A percentile compares a stretch with the other conserved stretches of the same genome.
These are phyloP conservation scores for Pygocentrus nattereri DNA, from an alignment of 2,797 vertebrate species.

Conservation along the genomic window DNA sequence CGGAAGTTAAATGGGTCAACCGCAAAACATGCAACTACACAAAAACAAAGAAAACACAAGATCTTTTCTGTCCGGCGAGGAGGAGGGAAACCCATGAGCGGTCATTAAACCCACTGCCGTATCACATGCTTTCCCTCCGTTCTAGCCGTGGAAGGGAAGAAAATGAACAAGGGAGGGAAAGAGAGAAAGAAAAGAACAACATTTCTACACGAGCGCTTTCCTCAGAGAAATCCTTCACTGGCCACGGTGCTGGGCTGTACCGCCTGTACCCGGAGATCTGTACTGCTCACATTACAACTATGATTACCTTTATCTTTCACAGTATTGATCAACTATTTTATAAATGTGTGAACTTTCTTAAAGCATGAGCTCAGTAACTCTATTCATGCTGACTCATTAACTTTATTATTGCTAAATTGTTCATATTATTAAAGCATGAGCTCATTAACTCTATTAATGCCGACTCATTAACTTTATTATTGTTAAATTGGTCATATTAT, in stretches of 20 bases:
- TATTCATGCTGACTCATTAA: no score
- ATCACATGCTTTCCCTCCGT: constrained; percentile 55
- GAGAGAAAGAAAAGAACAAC: not conserved
- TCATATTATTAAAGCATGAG: no score
- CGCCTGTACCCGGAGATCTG: not conserved
- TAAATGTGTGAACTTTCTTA: no score
- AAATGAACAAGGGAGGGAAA: not conserved
- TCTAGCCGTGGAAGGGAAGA: constrained; percentile 15
- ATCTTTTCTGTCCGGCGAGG: constrained; percentile 45
- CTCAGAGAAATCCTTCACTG: not conserved
- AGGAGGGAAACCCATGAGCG: constrained; percentile 42
- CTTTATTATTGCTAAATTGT: no score
- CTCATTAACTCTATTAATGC: no score
- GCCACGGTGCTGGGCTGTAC: not conserved
- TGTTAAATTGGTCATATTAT: no score
- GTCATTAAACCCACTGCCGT: constrained; percentile 38
- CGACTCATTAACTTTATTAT: no score
- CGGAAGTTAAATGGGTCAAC: constrained; percentile 51
- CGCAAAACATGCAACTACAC: constrained; percentile 12
- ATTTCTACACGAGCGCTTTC: not conserved
- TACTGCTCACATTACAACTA: no score
- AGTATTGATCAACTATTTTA: no score
- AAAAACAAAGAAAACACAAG: constrained; percentile 35
- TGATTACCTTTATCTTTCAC: no score
- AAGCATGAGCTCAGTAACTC: no score